Evolutionary conservation across 2,113 vertebrate species (phyloP).

Genomic region (Oncorhynchus clarkii): DNA sequence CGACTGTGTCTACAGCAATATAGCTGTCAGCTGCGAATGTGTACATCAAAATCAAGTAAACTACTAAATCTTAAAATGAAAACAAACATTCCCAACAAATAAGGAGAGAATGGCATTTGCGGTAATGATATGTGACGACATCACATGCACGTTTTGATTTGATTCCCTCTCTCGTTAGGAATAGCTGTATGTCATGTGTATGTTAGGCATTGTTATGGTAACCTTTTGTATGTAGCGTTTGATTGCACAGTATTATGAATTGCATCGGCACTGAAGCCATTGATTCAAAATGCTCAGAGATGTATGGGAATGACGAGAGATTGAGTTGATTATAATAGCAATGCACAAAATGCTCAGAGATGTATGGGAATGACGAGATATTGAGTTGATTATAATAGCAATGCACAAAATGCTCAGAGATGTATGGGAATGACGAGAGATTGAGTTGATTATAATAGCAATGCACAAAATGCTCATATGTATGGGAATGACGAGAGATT

Average conservation of each 20-base stretch:
- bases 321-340: background rate
- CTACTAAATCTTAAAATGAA: background rate
- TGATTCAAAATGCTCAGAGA: background rate
- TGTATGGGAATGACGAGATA: too few species aligned
- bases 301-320: slow-evolving; percentile 6
- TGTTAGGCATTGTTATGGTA: background rate
- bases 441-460: too few species aligned
- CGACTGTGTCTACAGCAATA: too few species aligned
- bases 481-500: too few species aligned
- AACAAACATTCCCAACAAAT: too few species aligned
- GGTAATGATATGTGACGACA: background rate
- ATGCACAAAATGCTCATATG: too few species aligned
- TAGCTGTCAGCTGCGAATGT: too few species aligned
- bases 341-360: slow-evolving; percentile 8
- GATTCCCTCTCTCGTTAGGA: background rate
- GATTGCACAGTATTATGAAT: background rate
- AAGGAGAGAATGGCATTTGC: too few species aligned
- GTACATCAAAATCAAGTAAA: background rate
- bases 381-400: too few species aligned
- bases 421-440: too few species aligned
- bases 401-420: too few species aligned
- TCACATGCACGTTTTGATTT: background rate
- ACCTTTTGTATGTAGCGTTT: background rate
- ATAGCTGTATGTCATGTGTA: background rate
- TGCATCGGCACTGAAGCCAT: background rate